A percentile compares a stretch with the other conserved stretches of the same genome.
These are phyloP conservation scores for Chinchilla lanigera DNA, from an alignment of 2,113 vertebrate species.

Conservation along the genomic window DNA sequence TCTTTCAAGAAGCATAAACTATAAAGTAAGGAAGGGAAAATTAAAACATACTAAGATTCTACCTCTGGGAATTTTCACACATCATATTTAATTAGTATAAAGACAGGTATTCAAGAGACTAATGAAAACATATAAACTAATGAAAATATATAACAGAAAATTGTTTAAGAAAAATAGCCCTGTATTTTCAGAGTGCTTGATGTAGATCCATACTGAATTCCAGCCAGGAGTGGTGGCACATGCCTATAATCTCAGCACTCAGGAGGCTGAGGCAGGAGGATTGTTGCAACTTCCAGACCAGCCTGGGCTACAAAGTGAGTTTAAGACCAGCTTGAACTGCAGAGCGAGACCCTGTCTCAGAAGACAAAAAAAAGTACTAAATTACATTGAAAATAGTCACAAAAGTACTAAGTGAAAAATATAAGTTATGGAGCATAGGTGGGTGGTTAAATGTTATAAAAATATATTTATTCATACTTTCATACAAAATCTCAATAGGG, in stretches of 20 bases:
- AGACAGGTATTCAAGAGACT: neutral
- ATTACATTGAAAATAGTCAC: neutral
- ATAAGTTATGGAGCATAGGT: neutral
- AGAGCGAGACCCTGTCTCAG: too few species aligned
- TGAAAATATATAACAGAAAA: neutral
- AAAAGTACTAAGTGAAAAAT: slow-evolving; percentile 1
- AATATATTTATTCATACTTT: slow-evolving; percentile 21
- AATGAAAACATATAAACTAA: too few species aligned
- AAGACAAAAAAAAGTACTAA: neutral
- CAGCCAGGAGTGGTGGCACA: too few species aligned
- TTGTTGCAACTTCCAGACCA: too few species aligned
- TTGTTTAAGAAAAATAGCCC: neutral
- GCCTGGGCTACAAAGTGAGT: too few species aligned
- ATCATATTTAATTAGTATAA: slow-evolving; percentile 6
- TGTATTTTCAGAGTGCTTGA: slow-evolving; percentile 17
- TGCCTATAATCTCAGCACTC: too few species aligned
- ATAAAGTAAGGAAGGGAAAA: neutral
- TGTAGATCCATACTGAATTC: neutral
- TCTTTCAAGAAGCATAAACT: neutral
- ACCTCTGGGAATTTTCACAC: slow-evolving; percentile 29
- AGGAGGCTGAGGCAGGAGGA: too few species aligned
- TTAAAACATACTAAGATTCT: neutral
- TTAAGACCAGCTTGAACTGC: too few species aligned
- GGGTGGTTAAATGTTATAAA: slow-evolving; percentile 2
- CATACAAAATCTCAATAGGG: neutral